phyloP scores from a whole-genome alignment of 2,888 invertebrate genomes.

The Heteropelma amictum region DNA sequence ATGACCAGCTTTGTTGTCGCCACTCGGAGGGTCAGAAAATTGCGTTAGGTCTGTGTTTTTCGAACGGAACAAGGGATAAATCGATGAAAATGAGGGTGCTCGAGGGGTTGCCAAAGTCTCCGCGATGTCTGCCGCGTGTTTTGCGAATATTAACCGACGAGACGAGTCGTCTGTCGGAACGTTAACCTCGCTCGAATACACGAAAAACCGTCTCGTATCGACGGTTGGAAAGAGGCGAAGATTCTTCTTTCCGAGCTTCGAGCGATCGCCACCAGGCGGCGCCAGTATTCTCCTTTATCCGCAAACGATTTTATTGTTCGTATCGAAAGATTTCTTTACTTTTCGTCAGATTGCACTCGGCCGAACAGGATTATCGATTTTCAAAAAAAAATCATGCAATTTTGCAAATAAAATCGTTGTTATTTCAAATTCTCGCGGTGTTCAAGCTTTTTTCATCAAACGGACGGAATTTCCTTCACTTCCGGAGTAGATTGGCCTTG shows the following conservation, averaged over 20 bases:
- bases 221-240: slow-evolving; percentile 29
- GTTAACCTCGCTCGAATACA: no score
- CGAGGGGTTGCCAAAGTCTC: slow-evolving; percentile 14
- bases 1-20: slow-evolving; percentile 38
- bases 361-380: no score
- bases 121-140: slow-evolving; percentile 35
- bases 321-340: not conserved
- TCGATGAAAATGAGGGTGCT: slow-evolving; percentile 36
- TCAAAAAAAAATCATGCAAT: no score
- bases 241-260: slow-evolving; percentile 16
- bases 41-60: slow-evolving; percentile 23
- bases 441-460: no score
- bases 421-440: no score
- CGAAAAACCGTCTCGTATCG: slow-evolving; percentile 41
- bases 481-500: no score
- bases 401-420: no score
- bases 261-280: slow-evolving; percentile 35
- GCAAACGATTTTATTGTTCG: not conserved
- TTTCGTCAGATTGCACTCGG: no score
- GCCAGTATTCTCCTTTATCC: slow-evolving; percentile 15
- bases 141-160: slow-evolving; percentile 19
- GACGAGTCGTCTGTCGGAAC: no score
- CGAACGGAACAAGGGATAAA: slow-evolving; percentile 8
- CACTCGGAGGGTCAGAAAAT: slow-evolving; percentile 30
- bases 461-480: no score